Percentiles rank a stretch among this genome's conserved stretches.
These are phyloP conservation scores for Zelleria hepariella DNA, from an alignment of 2,888 invertebrate genomes.

Conservation along the genomic window DNA sequence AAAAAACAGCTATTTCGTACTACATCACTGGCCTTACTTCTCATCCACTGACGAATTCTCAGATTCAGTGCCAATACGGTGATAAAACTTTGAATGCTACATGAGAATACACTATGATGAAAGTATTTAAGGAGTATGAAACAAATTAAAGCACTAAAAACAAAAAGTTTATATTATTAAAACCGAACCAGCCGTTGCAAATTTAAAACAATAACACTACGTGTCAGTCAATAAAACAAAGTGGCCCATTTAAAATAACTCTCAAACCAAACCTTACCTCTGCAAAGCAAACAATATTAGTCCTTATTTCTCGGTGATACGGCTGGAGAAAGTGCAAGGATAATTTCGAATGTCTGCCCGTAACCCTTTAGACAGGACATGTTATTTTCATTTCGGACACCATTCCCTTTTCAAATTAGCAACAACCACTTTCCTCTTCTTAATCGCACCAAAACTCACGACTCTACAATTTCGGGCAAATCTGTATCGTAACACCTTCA, in stretches of 20 bases:
- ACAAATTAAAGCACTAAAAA: not conserved
- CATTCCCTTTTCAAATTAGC: conserved; percentile 37
- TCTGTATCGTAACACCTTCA: not conserved
- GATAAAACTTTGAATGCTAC: no score
- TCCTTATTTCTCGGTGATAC: not conserved
- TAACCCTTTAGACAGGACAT: not conserved
- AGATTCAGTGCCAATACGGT: no score
- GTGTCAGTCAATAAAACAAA: conserved; percentile 3
- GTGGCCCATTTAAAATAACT: not conserved
- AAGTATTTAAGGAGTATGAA: not conserved
- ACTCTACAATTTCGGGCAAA: conserved; percentile 17
- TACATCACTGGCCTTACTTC: no score
- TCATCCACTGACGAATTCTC: no score
- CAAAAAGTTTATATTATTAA: not conserved
- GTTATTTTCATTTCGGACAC: conserved; percentile 1
- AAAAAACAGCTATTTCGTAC: no score
- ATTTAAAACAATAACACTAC: not conserved
- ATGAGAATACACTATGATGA: no score
- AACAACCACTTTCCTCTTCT: conserved; percentile 49
- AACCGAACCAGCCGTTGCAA: not conserved
- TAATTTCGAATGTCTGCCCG: not conserved
- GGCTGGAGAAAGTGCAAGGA: not conserved
- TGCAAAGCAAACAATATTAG: not conserved
- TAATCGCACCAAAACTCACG: conserved; percentile 30
- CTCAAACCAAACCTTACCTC: not conserved